These are phyloP conservation scores for Rhopalosiphum padi DNA, from an alignment of 1,140 invertebrate genomes.

Conservation along the genomic window DNA sequence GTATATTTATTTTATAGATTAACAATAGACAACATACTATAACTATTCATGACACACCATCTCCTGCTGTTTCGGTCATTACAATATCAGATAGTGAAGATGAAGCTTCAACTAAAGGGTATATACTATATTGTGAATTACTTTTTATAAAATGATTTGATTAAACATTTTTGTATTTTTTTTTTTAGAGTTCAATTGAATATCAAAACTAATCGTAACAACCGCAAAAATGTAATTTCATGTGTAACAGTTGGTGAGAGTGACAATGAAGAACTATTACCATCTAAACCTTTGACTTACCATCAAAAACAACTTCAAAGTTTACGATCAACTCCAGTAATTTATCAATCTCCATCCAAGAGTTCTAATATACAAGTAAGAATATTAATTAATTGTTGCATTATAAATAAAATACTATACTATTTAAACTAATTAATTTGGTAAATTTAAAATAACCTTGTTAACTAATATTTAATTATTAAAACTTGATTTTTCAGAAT, in stretches of 20 bases:
- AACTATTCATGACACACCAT: slow-evolving; percentile 90
- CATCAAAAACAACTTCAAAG: slow-evolving; percentile 57
- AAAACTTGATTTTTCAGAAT: slow-evolving; percentile 14
- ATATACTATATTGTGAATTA: not conserved
- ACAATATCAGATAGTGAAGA: slow-evolving; percentile 97
- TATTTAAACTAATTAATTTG: not conserved
- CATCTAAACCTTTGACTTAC: slow-evolving; percentile 50
- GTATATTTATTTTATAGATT: not conserved
- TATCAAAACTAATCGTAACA: slow-evolving; percentile 42
- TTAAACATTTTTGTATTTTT: not conserved
- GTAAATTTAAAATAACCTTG: not conserved
- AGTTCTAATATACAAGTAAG: slow-evolving; percentile 54
- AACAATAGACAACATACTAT: slow-evolving; percentile 73
- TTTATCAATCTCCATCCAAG: slow-evolving; percentile 49
- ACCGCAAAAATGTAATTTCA: slow-evolving; percentile 77
- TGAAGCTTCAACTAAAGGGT: slow-evolving; percentile 68
- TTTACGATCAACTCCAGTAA: slow-evolving; percentile 56
- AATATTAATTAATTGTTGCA: not conserved
- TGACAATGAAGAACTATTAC: slow-evolving; percentile 74
- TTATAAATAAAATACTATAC: not conserved
- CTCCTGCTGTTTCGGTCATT: slow-evolving; percentile 92
- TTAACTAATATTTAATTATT: not conserved
- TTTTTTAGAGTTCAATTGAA: slow-evolving; percentile 8
- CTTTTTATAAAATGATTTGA: not conserved
- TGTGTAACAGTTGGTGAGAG: slow-evolving; percentile 84